Base-by-base conservation (phyloP, 2,113 vertebrate species). In the Plecturocebus donacophilus region DNA sequence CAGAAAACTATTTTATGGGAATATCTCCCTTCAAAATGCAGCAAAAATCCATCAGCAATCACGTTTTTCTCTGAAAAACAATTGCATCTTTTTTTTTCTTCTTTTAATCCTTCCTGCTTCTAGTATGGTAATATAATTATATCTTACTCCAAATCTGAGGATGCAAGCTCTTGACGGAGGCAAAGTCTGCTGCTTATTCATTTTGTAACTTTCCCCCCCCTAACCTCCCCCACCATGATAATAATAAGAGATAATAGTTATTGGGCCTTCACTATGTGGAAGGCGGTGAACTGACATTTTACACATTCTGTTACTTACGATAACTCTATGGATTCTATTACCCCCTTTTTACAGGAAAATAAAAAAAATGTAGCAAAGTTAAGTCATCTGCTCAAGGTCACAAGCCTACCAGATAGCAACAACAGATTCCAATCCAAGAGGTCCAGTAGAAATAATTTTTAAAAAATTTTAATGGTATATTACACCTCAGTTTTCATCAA, bases 131-230 rank as follows among this genome's bases (percentile, higher is more conserved):
- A 80, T 17, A 52, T 27, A 83, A 87, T 40, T 30, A 54, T 3
- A 87, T 2, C 45, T 45, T 40, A 47, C 4, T 64, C 8, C 21
- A 52, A 52, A 71, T 2, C 40, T 19, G n/a, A 52, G 35, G n/a
- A 25, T 38, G 35, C 35, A 49, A 89, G 25, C 56, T 42, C 47
- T 73, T 42, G 10, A 84, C 32, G 25, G 89, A 38, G 52, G 32
- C 27, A 35, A 45, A 16, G 4, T 23, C 45, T 32, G 73, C 16
- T 19, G 2, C 2, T 73, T 42, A 64, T 5, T 58, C 66, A 40
- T 38, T 52, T 13, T 38, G 10, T 42, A 80, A 76, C 3, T 32
- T 40, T 30, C n/a, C 11, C 40, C 61, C 32, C 0, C 0, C 1
- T 32, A 6, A 7, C 23, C 45, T 10, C 16, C 2, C 2, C 8